phyloP scores from a whole-genome alignment of 2,113 vertebrate species.

The Mungos mungo region DNA sequence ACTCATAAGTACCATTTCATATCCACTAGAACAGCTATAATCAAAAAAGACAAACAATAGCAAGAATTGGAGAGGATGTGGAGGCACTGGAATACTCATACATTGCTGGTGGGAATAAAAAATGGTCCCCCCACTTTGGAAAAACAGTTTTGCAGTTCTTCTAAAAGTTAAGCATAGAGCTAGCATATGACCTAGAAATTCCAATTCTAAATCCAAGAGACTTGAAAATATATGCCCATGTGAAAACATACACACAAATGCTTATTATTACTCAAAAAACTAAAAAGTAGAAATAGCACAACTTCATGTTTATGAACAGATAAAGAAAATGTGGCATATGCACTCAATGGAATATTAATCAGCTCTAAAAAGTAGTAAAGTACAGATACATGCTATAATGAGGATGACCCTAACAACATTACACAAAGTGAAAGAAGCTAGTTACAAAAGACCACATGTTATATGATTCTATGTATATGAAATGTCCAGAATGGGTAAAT shows the following conservation, averaged over 20 bases:
- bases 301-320: neutral
- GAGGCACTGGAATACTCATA: neutral
- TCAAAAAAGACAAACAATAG: neutral
- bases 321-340: neutral
- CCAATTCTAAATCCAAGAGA: neutral
- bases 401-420: neutral
- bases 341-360: neutral
- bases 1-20: neutral
- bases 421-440: neutral
- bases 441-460: neutral
- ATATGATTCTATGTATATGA: neutral
- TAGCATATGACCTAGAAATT: neutral
- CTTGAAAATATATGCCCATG: neutral
- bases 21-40: neutral
- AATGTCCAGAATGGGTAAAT: neutral
- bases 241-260: neutral
- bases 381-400: neutral
- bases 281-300: neutral
- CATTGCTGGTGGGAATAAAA: neutral
- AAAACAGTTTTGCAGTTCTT: neutral
- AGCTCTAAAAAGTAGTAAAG: neutral
- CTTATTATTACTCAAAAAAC: neutral
- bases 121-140: neutral
- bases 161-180: neutral
- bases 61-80: neutral